These are phyloP conservation scores for Liposcelis brunnea DNA, from an alignment of 2,888 invertebrate genomes.

Conservation along the genomic window DNA sequence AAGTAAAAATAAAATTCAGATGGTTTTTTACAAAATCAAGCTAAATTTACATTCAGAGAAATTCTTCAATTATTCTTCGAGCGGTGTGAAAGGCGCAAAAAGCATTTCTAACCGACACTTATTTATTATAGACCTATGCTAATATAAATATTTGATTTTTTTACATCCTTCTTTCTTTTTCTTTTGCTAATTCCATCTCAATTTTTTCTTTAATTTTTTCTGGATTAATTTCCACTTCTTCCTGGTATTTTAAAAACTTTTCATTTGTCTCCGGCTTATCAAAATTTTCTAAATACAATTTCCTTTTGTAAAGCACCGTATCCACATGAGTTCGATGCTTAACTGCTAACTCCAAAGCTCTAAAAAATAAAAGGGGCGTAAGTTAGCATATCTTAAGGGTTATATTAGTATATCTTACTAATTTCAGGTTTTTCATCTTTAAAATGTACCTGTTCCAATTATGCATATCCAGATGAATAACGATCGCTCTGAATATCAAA, in stretches of 20 bases:
- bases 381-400: neutral
- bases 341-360: constrained; percentile 55
- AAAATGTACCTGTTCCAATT: constrained; percentile 52
- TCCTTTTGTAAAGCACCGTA: constrained; percentile 48
- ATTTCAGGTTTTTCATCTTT: too few species aligned
- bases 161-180: constrained; percentile 16
- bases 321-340: constrained; percentile 56
- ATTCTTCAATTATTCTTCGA: too few species aligned
- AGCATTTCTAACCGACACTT: too few species aligned
- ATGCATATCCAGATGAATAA: constrained; percentile 49
- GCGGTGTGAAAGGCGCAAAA: too few species aligned
- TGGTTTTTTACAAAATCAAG: too few species aligned
- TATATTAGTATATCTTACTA: too few species aligned
- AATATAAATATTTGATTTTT: neutral
- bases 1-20: too few species aligned
- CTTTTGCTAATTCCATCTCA: constrained; percentile 25
- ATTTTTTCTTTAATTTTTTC: constrained; percentile 31
- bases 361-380: constrained; percentile 21
- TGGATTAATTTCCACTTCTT: constrained; percentile 29
- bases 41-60: too few species aligned
- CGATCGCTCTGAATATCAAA: constrained; percentile 48
- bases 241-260: constrained; percentile 30
- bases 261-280: constrained; percentile 38
- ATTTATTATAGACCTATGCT: neutral
- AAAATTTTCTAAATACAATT: constrained; percentile 40